Percentiles rank a stretch among this genome's conserved stretches.
phyloP scores from a whole-genome alignment of 1,140 invertebrate genomes.

The Carcinoscorpius rotundicauda region DNA sequence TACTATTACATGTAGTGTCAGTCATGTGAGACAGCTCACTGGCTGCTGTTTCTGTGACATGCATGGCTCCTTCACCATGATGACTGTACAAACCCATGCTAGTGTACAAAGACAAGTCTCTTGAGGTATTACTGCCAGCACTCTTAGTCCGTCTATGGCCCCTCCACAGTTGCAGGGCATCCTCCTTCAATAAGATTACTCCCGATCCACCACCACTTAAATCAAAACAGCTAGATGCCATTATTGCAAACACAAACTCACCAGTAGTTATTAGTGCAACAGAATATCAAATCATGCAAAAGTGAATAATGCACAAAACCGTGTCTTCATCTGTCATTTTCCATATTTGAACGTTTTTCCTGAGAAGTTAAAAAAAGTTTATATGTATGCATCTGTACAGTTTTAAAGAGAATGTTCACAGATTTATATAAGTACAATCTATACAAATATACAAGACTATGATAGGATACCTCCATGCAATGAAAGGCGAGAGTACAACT shows the following conservation, averaged over 20 bases:
- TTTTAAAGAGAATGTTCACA: too few relatives aligned
- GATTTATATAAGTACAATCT: too few relatives aligned
- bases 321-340: too few relatives aligned
- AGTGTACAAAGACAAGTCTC: constrained; percentile 22
- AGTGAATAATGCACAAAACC: too few relatives aligned
- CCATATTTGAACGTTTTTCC: too few relatives aligned
- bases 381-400: too few relatives aligned
- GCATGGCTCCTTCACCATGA: constrained; percentile 15
- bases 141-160: constrained; percentile 21
- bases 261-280: too few relatives aligned
- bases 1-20: constrained; percentile 20
- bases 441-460: too few relatives aligned
- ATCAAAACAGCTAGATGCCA: constrained; percentile 21
- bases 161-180: constrained; percentile 12
- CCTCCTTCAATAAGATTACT: constrained; percentile 15
- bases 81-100: constrained; percentile 23
- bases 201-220: constrained; percentile 12
- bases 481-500: too few relatives aligned
- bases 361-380: too few relatives aligned
- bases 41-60: constrained; percentile 8
- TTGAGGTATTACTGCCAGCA: constrained; percentile 21
- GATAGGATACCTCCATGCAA: too few relatives aligned
- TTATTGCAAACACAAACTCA: background rate
- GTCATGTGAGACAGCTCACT: constrained; percentile 11
- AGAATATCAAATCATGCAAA: too few relatives aligned